Conservation (phyloP, 1,140 invertebrate species). For the Heliconius nattereri region DNA sequence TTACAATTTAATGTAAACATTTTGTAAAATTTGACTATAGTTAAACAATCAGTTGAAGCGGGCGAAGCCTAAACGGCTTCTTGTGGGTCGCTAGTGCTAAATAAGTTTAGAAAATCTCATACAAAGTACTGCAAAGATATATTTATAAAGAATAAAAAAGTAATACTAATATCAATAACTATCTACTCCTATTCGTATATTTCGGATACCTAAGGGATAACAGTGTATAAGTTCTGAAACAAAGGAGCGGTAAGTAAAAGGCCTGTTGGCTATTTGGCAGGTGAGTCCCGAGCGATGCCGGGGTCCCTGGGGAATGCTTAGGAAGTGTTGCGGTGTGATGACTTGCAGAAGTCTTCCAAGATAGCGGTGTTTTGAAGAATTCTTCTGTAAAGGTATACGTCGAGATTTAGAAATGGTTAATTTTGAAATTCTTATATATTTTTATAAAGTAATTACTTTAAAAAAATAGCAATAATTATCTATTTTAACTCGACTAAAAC, state of each 20-base stretch:
- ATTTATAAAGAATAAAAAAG: not conserved
- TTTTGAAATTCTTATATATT: not conserved
- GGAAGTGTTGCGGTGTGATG: conserved; percentile 53
- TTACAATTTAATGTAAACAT: too few relatives aligned
- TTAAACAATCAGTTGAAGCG: too few relatives aligned
- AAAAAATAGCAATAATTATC: too few relatives aligned
- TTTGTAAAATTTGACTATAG: too few relatives aligned
- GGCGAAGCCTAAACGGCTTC: too few relatives aligned
- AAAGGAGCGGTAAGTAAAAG: conserved; percentile 54
- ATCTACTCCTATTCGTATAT: not conserved
- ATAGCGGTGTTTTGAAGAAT: conserved; percentile 38
- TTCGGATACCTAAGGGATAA: conserved; percentile 16
- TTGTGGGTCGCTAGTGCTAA: too few relatives aligned
- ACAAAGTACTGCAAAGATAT: not conserved
- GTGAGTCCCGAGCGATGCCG: conserved; percentile 46
- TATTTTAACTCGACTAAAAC: not conserved
- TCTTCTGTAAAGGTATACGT: not conserved
- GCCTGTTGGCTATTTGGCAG: conserved; percentile 50
- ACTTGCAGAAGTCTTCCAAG: conserved; percentile 49
- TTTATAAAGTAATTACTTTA: too few relatives aligned
- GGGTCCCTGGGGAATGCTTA: conserved; percentile 53
- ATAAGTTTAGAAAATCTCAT: too few relatives aligned
- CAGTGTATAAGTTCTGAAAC: conserved; percentile 37
- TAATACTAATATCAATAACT: not conserved
- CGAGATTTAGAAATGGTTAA: not conserved